phyloP scores from a whole-genome alignment of 2,888 invertebrate genomes.

The Conistra vaccinii region DNA sequence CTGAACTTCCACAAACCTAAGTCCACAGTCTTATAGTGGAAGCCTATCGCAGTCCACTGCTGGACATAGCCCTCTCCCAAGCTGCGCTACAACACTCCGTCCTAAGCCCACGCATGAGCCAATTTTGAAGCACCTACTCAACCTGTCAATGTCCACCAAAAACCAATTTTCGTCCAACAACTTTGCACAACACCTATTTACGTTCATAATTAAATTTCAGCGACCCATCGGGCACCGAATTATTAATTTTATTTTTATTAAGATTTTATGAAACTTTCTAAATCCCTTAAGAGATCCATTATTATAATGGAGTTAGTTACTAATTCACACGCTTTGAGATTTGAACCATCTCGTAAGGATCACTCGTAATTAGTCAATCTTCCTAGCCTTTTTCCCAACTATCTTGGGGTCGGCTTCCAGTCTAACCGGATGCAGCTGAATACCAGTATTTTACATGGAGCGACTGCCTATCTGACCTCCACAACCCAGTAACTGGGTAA shows the following conservation, averaged over 20 bases:
- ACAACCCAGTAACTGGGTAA: too few species aligned
- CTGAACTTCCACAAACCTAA: not conserved
- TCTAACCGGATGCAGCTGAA: too few species aligned
- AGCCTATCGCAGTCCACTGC: too few species aligned
- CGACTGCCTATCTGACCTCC: too few species aligned
- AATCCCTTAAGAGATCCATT: conserved; percentile 50
- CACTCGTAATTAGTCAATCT: conserved; percentile 40
- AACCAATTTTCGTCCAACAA: conserved; percentile 60
- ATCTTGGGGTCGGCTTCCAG: too few species aligned
- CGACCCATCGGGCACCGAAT: conserved; percentile 35
- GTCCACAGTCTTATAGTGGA: too few species aligned
- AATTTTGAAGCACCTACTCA: conserved; percentile 40
- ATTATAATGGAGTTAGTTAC: conserved; percentile 52
- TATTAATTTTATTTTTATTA: conserved; percentile 53
- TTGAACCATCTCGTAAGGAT: not conserved
- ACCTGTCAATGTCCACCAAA: conserved; percentile 46
- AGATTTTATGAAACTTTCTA: conserved; percentile 43
- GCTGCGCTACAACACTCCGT: too few species aligned
- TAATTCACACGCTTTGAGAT: conserved; percentile 48
- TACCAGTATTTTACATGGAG: too few species aligned
- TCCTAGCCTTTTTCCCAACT: too few species aligned
- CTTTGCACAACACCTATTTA: conserved; percentile 40
- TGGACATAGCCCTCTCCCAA: too few species aligned
- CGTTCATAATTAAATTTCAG: conserved; percentile 58
- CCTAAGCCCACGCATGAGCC: conserved; percentile 14